Percentiles rank a stretch among this genome's conserved stretches.
Evolutionary conservation across 1,140 invertebrate genomes (phyloP).

Genomic region (Ceratina calcarata): DNA sequence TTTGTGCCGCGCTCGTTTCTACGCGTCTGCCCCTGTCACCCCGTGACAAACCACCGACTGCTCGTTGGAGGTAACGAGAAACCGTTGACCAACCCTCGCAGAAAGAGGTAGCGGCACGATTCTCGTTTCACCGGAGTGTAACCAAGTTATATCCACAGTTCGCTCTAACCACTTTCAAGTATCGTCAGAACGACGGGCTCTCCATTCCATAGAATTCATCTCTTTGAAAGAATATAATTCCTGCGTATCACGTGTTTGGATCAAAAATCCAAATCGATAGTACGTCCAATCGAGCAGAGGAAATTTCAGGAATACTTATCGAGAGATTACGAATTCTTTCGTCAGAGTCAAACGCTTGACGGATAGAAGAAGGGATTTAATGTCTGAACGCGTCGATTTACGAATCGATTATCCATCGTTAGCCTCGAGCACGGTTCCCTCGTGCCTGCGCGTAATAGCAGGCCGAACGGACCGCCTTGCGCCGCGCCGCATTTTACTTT

Average conservation of each 20-base stretch:
- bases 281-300: no score
- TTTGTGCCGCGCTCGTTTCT: not conserved
- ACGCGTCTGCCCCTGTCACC: not conserved
- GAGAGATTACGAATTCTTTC: no score
- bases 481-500: constrained; percentile 75
- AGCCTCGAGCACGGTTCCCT: constrained; percentile 16
- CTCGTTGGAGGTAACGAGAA: constrained; percentile 61
- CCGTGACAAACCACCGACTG: constrained; percentile 14
- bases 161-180: no score
- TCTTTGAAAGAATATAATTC: no score
- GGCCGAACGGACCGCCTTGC: constrained; percentile 57
- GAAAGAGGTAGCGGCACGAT: not conserved
- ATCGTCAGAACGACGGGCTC: no score
- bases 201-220: no score
- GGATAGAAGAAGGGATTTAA: not conserved
- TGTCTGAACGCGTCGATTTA: constrained; percentile 32
- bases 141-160: not conserved
- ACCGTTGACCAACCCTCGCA: constrained; percentile 55
- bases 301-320: no score
- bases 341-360: not conserved
- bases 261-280: no score
- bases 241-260: no score
- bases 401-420: not conserved
- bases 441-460: constrained; percentile 70
- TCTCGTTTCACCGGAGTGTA: not conserved